Base-by-base conservation (phyloP, 2,888 invertebrate species). In the Nematopogon swammerdamellus region DNA sequence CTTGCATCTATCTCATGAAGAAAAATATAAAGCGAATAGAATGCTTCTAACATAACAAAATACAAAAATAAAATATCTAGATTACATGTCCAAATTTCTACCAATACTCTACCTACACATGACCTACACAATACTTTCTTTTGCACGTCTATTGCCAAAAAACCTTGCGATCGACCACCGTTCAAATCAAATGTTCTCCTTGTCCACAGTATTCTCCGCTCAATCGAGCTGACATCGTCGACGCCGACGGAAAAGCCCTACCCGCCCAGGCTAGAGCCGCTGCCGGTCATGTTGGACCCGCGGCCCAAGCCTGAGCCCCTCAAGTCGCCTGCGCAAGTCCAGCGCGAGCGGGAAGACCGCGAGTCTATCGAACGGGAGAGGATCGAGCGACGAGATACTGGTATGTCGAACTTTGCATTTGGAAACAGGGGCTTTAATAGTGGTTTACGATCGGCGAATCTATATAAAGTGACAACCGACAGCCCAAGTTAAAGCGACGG, bases 191-290 rank as follows among this genome's bases (percentile, higher is more conserved):
- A 10, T 46, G 4, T 14, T n/a, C n/a, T n/a, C 47, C 46, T 70
- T 70, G 68, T 70, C 81, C 70, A 2, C 82, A 89, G 89, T 71
- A 85, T 90, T 65, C 81, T 91, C 62, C 86, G 90, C 66, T 88
- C 92, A 48, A 84, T 91, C 60, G 93, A 94, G 67, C 83, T 89
- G 59, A 83, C 85, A 57, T 76, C 82, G 55, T 74, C 80, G 53
- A 80, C 76, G 67, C 56, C 61, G 44, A 53, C 50, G 44, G 51
- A 67, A 67, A 36, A 36, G 36, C 36, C 36, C 36, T 36, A 36
- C 36, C 36, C 8, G 67, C 49, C 36, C 20, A 42, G 50, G 45
- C 44, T 18, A 49, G 44, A 14, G 14, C 36, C 36, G 5, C 14
- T 20, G 11, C 19, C 20, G 14, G 46, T 10, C 11, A 44, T 18